Conservation (phyloP, 1,140 invertebrate genomes). For the Stegodyphus mimosarum region DNA sequence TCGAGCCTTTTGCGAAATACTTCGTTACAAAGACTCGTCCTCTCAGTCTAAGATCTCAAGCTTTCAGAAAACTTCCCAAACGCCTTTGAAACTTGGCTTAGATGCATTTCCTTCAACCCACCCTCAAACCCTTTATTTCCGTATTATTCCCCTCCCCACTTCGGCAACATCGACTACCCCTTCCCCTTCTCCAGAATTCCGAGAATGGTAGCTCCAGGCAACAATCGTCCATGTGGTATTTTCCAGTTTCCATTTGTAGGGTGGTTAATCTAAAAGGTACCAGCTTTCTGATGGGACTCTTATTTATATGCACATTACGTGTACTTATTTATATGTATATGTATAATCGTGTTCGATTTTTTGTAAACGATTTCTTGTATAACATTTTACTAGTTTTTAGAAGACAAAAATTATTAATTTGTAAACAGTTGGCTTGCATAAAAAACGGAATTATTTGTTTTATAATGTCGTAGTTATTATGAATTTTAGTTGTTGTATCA, state of each 20-base stretch:
- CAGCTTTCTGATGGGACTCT: not conserved
- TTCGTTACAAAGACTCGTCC: too few species aligned
- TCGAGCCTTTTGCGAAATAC: not conserved
- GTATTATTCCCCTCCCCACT: not conserved
- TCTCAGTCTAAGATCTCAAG: too few species aligned
- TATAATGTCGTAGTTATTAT: too few species aligned
- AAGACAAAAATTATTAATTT: too few species aligned
- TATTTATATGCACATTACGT: too few species aligned
- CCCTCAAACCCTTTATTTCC: not conserved
- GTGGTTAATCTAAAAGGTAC: conserved; percentile 18
- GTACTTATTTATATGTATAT: too few species aligned
- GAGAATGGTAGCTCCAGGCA: conserved; percentile 19
- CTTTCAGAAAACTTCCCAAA: not conserved
- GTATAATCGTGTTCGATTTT: too few species aligned
- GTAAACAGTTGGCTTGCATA: too few species aligned
- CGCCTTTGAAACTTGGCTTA: not conserved
- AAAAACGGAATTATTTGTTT: too few species aligned
- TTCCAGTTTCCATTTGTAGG: conserved; percentile 31
- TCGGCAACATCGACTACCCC: not conserved
- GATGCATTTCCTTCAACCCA: conserved; percentile 3
- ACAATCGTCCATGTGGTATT: conserved; percentile 45
- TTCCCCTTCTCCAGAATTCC: conserved; percentile 13
- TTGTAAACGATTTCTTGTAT: too few species aligned
- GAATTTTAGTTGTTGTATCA: too few species aligned
- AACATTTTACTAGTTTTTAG: too few species aligned